Percentiles rank a stretch among this genome's conserved stretches.
Evolutionary conservation across 1,140 invertebrate genomes (phyloP).

Genomic region (Tetragonula clypearis): DNA sequence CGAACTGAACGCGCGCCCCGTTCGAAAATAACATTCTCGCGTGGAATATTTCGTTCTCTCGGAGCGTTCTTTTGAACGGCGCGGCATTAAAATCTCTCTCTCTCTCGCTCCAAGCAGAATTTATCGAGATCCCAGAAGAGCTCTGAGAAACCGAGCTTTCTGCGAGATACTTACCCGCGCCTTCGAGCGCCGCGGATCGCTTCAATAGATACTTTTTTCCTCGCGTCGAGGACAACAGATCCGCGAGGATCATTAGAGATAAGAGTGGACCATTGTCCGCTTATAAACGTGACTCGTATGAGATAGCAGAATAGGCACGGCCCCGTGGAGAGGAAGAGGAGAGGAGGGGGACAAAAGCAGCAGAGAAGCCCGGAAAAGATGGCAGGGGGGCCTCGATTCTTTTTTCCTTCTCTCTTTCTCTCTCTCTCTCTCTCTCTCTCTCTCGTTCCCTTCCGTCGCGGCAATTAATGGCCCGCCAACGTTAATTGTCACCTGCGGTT

Average conservation of each 20-base stretch:
- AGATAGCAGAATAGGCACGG: conserved; percentile 45
- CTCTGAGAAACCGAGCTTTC: conserved; percentile 3
- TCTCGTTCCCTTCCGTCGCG: conserved; percentile 7
- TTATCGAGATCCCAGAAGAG: conserved; percentile 23
- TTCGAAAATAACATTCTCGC: too few species aligned
- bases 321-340: too few species aligned
- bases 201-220: conserved; percentile 49
- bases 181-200: conserved; percentile 39
- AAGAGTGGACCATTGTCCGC: conserved; percentile 51
- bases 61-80: neutral
- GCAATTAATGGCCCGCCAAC: conserved; percentile 50
- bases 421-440: too few species aligned
- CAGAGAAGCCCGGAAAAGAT: conserved; percentile 6
- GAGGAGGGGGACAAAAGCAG: neutral
- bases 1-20: too few species aligned
- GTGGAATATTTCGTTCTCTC: neutral
- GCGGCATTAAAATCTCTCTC: neutral
- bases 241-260: conserved; percentile 57
- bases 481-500: conserved; percentile 52
- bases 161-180: conserved; percentile 38
- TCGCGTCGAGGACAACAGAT: conserved; percentile 35
- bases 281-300: conserved; percentile 53
- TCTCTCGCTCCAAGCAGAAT: neutral
- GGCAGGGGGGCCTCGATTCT: conserved; percentile 8
- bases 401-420: neutral